Conservation (phyloP, 2,797 vertebrate species). For the Oreochromis grahami region DNA sequence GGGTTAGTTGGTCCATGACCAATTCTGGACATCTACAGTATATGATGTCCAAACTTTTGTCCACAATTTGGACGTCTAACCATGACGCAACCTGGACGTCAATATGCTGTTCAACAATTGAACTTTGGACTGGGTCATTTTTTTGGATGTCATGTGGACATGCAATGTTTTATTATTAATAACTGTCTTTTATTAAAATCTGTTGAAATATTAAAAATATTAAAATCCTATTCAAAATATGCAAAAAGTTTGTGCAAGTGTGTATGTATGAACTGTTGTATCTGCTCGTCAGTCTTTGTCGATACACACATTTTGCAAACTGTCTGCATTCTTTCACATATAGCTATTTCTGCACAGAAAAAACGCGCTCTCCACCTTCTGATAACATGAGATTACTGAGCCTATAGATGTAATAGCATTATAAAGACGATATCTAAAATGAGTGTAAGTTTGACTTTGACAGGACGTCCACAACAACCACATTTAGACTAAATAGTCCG, state of each 20-base stretch:
- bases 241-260: too few relatives aligned
- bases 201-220: too few relatives aligned
- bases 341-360: neutral
- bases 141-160: too few relatives aligned
- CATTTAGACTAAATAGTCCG: neutral
- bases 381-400: neutral
- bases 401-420: neutral
- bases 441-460: neutral
- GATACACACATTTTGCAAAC: too few relatives aligned
- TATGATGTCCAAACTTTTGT: neutral
- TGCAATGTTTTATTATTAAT: too few relatives aligned
- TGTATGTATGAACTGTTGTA: neutral
- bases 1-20: neutral
- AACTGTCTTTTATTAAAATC: too few relatives aligned
- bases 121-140: neutral
- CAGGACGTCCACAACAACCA: neutral
- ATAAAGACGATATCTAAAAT: neutral
- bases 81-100: fast-evolving
- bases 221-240: too few relatives aligned
- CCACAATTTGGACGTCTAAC: neutral
- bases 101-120: neutral
- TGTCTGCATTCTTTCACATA: neutral
- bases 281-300: too few relatives aligned
- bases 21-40: neutral
- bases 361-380: neutral